phyloP scores from a whole-genome alignment of 2,888 invertebrate species.

The Smittia sp. region DNA sequence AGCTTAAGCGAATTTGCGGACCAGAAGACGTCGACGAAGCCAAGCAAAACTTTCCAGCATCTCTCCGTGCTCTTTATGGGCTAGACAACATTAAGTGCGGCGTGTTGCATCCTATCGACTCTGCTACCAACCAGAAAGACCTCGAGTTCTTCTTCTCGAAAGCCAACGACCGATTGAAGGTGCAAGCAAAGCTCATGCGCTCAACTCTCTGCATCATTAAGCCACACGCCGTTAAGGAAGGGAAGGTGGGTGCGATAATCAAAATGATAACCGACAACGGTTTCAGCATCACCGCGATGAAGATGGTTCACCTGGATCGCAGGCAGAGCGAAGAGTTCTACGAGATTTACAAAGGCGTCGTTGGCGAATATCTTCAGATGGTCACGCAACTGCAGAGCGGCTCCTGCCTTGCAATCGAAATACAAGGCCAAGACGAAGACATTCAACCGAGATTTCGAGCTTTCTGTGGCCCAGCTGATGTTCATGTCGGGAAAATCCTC shows the following conservation, averaged over 20 bases:
- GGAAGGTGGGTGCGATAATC: conserved; percentile 66
- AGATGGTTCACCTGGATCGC: conserved; percentile 74
- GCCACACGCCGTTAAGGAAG: conserved; percentile 81
- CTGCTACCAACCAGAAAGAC: conserved; percentile 60
- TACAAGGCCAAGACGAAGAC: conserved; percentile 64
- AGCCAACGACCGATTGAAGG: conserved; percentile 38
- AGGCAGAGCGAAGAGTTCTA: conserved; percentile 87
- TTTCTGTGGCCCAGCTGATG: conserved; percentile 84
- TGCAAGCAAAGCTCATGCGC: conserved; percentile 56
- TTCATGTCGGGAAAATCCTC: conserved; percentile 82
- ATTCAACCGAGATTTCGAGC: conserved; percentile 73
- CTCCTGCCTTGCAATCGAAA: conserved; percentile 81
- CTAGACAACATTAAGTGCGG: conserved; percentile 66
- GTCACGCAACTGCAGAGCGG: conserved; percentile 81
- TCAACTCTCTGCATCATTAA: conserved; percentile 82
- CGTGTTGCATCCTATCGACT: conserved; percentile 63
- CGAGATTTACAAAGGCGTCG: conserved; percentile 88
- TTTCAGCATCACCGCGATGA: conserved; percentile 75
- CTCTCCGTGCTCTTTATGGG: conserved; percentile 67
- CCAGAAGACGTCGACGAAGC: conserved; percentile 62
- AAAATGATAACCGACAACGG: conserved; percentile 70
- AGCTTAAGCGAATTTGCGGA: conserved; percentile 49
- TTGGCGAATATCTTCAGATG: conserved; percentile 77
- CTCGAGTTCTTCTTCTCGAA: conserved; percentile 63
- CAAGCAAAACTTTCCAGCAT: conserved; percentile 56